phyloP scores from a whole-genome alignment of 1,140 invertebrate genomes.

The Triops cancriformis region DNA sequence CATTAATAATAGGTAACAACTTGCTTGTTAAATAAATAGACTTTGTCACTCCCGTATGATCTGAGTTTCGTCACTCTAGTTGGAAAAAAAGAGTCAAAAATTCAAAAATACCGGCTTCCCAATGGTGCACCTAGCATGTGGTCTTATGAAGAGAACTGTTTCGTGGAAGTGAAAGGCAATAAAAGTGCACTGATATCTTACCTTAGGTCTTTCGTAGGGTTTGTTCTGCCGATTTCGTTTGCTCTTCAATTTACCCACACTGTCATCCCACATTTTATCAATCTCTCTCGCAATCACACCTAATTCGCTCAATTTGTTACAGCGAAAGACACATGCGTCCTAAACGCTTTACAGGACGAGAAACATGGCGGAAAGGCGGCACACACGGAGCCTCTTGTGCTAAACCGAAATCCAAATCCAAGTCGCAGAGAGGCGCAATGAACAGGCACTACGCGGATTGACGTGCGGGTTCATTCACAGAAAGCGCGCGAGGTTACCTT shows the following conservation, averaged over 20 bases:
- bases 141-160: not conserved
- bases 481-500: not conserved
- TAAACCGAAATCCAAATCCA: conserved; percentile 17
- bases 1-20: not conserved
- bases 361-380: conserved; percentile 15
- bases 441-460: not conserved
- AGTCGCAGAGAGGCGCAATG: not conserved
- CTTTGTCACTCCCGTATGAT: not conserved
- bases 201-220: conserved; percentile 27
- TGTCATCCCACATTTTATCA: conserved; percentile 26
- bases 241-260: conserved; percentile 26
- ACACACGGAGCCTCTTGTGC: not conserved
- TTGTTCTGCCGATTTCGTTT: conserved; percentile 21
- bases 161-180: conserved; percentile 5
- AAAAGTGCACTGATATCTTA: conserved; percentile 11
- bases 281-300: conserved; percentile 9
- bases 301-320: conserved; percentile 10
- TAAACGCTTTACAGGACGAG: conserved; percentile 18
- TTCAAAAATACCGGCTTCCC: not conserved
- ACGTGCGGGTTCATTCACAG: not conserved
- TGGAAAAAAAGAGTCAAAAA: not conserved
- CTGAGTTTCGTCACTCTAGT: not conserved
- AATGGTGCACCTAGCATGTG: not conserved
- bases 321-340: conserved; percentile 12
- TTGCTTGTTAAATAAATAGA: not conserved